These are phyloP conservation scores for Drosophila gunungcola DNA, from an alignment of 1,140 invertebrate species.

Conservation along the genomic window DNA sequence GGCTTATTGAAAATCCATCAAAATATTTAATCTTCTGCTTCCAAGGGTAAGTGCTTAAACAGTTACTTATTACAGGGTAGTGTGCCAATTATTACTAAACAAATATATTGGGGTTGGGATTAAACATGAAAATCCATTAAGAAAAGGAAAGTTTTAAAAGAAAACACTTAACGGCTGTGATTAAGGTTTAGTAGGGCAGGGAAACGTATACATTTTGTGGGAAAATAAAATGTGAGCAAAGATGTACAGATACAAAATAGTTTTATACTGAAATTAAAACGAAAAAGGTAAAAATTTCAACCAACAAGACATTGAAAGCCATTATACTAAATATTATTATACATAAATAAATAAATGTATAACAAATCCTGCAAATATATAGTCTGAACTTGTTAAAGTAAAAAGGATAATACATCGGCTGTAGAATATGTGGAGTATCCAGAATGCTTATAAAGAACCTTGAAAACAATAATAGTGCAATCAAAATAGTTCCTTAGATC, in stretches of 20 bases:
- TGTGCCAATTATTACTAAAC: constrained; percentile 31
- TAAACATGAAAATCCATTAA: constrained; percentile 36
- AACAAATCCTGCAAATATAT: not conserved
- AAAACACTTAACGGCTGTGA: constrained; percentile 30
- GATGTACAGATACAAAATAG: constrained; percentile 1
- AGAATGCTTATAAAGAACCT: constrained; percentile 11
- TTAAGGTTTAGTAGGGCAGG: constrained; percentile 20
- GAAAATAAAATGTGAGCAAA: not conserved
- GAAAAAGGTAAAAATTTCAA: too few relatives aligned
- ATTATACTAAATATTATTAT: not conserved
- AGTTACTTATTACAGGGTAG: constrained; percentile 51
- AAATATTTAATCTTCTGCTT: constrained; percentile 31
- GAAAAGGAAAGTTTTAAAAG: constrained; percentile 34
- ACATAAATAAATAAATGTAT: too few relatives aligned
- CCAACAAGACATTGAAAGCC: too few relatives aligned
- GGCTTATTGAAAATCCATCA: constrained; percentile 74
- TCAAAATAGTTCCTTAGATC: constrained; percentile 39
- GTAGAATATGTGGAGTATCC: constrained; percentile 1
- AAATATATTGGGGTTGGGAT: constrained; percentile 34
- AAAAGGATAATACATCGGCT: not conserved
- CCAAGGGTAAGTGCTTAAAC: constrained; percentile 62
- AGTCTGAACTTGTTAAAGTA: not conserved
- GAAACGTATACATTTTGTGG: constrained; percentile 8
- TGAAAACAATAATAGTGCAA: constrained; percentile 30
- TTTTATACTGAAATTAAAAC: not conserved